Base-by-base conservation (phyloP, 2,888 invertebrate genomes). In the Calameuta filiformis region DNA sequence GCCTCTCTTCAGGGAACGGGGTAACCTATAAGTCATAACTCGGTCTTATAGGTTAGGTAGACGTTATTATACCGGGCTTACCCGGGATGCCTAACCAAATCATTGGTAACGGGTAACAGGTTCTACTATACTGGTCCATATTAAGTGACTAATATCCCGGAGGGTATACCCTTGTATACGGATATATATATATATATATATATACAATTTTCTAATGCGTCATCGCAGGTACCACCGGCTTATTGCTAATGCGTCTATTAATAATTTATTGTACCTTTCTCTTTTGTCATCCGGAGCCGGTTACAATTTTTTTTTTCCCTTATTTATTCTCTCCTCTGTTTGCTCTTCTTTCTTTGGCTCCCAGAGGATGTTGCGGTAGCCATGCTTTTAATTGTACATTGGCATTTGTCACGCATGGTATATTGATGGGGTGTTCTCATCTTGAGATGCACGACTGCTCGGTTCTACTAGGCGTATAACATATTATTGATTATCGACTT, bases 81-180 rank as follows among this genome's bases (percentile, higher is more conserved):
- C 56, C 56, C 56, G 56, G 56, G 56, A 56, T 56, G 15, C 56
- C 56, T 56, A 56, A 77, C 79, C 79, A 79, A 85, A 84, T 82
- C 84, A 84, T 85, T 82, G 83, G 79, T 81, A 84, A 85, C 80
- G 71, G 79, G 83, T 84, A 83, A 83, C 84, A 83, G 81, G 83
- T 82, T 83, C 23, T 56, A 23, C 56, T 56, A 23, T 23, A 75
- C 79, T 73, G 73, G 77, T 40, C 80, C 75, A 77, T 34, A 73
- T 75, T 79, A 77, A 79, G 75, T 79, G 75, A 79, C 56, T 56
- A 56, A 56, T 56, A 23, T 56, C 56, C 56, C 56, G 56, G 56
- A 56, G 56, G 56, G 56, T 40, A 40, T 40, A 40, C 40, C 40
- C 23, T 40, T 56, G 23, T 56, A 9, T 56, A 23, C 3, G 0